phyloP scores from a whole-genome alignment of 2,888 invertebrate species.

The Eumerus sabulonum region DNA sequence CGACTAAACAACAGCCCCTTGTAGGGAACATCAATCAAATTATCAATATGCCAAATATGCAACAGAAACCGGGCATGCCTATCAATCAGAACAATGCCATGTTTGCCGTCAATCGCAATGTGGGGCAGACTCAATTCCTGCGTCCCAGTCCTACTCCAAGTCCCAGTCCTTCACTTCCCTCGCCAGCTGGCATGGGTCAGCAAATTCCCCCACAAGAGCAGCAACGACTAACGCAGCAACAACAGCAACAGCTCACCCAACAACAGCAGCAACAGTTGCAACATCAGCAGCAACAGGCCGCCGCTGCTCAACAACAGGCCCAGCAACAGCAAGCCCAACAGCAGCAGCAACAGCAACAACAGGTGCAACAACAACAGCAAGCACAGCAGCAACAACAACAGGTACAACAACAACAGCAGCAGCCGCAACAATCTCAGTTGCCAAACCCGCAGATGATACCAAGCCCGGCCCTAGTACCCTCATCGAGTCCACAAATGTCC shows the following conservation, averaged over 20 bases:
- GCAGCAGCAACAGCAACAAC: constrained; percentile 72
- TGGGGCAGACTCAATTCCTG: constrained; percentile 87
- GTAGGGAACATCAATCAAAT: constrained; percentile 75
- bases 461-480: constrained; percentile 85
- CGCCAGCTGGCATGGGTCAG: constrained; percentile 82
- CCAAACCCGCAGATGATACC: constrained; percentile 83
- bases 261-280: constrained; percentile 73
- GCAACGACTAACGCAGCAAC: constrained; percentile 76
- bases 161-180: constrained; percentile 88
- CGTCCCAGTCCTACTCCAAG: constrained; percentile 91
- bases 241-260: constrained; percentile 76
- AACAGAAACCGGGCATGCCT: constrained; percentile 75
- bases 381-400: constrained; percentile 72
- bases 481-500: constrained; percentile 84
- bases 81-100: constrained; percentile 79
- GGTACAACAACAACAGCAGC: constrained; percentile 72
- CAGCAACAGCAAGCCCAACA: constrained; percentile 69
- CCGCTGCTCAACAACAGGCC: constrained; percentile 74
- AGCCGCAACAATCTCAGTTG: constrained; percentile 77
- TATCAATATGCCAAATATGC: constrained; percentile 77
- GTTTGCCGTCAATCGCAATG: constrained; percentile 81
- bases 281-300: constrained; percentile 76
- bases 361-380: constrained; percentile 72
- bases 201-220: constrained; percentile 76
- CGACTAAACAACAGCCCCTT: background rate